Evolutionary conservation across 37 sponge, comb jelly and placozoan species (phyloP).

Genomic region (Ephydatia muelleri): DNA sequence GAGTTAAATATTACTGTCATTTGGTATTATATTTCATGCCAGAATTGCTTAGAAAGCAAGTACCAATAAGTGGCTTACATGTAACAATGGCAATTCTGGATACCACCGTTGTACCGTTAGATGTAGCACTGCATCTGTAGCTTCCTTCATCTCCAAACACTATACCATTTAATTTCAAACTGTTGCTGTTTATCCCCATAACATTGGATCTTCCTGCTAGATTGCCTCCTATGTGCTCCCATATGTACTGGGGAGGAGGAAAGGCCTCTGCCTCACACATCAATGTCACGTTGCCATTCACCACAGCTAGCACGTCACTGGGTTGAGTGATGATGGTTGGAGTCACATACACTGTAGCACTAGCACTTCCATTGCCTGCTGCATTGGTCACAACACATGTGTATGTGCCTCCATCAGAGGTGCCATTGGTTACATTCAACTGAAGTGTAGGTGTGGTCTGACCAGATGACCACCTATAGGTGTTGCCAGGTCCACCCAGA

Average conservation of each 20-base stretch:
- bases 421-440: constrained; percentile 17
- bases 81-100: constrained; percentile 14
- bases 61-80: background rate
- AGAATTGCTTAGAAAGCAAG: too few relatives aligned
- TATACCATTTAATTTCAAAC: background rate
- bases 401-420: constrained; percentile 65
- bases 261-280: constrained; percentile 51
- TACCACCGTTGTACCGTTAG: background rate
- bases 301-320: background rate
- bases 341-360: constrained; percentile 13
- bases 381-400: constrained; percentile 49
- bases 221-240: constrained; percentile 29
- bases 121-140: background rate
- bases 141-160: constrained; percentile 16
- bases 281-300: constrained; percentile 13
- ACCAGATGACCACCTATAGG: constrained; percentile 1
- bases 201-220: background rate
- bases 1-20: too few relatives aligned
- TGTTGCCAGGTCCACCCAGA: constrained; percentile 35
- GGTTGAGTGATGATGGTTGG: constrained; percentile 30
- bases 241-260: constrained; percentile 33
- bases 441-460: background rate
- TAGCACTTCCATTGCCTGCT: constrained; percentile 38
- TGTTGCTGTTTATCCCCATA: background rate
- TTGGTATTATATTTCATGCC: too few relatives aligned